Base-by-base conservation (phyloP, 2,888 invertebrate species). In the Caenorhabditis auriculariae region DNA sequence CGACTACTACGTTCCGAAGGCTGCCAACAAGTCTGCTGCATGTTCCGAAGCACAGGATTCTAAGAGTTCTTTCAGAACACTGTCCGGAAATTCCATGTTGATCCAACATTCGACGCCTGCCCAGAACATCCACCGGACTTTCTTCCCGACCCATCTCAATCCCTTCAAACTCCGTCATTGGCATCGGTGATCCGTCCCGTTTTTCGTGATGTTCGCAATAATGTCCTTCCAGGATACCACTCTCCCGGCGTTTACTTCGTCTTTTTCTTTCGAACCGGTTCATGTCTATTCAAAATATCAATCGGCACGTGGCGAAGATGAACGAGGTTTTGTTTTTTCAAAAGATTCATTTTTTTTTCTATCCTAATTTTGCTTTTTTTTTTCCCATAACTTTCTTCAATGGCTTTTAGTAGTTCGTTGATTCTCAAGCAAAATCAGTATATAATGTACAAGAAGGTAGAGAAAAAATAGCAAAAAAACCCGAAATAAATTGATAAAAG, bases 91-190 rank as follows among this genome's bases (percentile, higher is more conserved):
- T 43, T 61, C 67, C 17, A 49, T 60, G 55, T 65, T 71, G 46
- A 74, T 93, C 58, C 93, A 98, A 82, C 98, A 98, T 84, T 95
- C 96, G 35, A 96, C 93, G 0, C 96, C 98, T 0, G 93, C 94
- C 0, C 91, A 95, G 7, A 96, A 98, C 82, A 84, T 98, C 2
- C 87, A 93, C 26, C 89, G 89, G 4, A 93, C 94, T 0, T 96
- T 96, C 84, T 90, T 99, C 63, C 96, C 95, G 65, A 93, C 93
- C 0, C 90, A 91, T 82, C 90, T 93, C 89, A 89, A 89, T 0
- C 88, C 87, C 1, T 87, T 88, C 84, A 87, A 90, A 74, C 84
- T 98, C 52, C 86, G 96, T 0, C 90, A 91, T 53, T 96, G 96
- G 87, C 96, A 98, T 83, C 87, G 98, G 9, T 53, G 53, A 3